Evolutionary conservation across 2,113 vertebrate species (phyloP), one percentile per base, ranked within the genome.

Genomic region (Coryphaenoides rupestris): DNA sequence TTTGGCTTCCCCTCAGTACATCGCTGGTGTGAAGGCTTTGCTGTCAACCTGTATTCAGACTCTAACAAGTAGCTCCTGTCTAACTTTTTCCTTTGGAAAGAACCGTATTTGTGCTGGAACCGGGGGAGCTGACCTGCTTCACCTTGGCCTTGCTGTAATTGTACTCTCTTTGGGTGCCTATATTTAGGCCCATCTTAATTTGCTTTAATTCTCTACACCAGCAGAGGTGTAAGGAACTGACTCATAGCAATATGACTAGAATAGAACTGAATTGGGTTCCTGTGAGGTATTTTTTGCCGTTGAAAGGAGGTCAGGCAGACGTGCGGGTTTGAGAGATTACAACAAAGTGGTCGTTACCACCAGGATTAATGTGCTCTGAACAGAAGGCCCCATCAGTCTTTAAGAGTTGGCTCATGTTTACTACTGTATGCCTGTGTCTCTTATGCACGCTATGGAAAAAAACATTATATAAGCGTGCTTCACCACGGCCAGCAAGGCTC

Each of bases 231-330:
- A 72, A 83, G 59, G 23, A 78, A 75, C 65, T 66, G 65, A 75
- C 62, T 54, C 24, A 12, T 47, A 54, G 70, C 56, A 63, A 17
- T 49, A 19, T 49, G 67, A 81, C 74, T 28, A 65, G 78, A 81
- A 81, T 82, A 83, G 78, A 73, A 69, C 73, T 73, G 80, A 75
- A 59, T 17, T 77, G 75, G 70, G 79, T 69, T 76, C 63, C 47
- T 0, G 33, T 58, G 56, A 56, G 60, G 75, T 85, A 82, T 85
- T 83, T 87, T n/a, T 63, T 74, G 68, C 57, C 13, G 54, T 62
- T 19, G 60, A 82, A 89, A 86, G 58, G 77, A 81, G 87, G 84
- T 70, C 79, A 77, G n/a, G 56, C 78, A 75, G 65, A 70, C 60
- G 66, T 64, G 57, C 73, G 81, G 54, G 71, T 77, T 40, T 78